Percentiles rank a stretch among this genome's conserved stretches.
These are phyloP conservation scores for Physocephala rufipes DNA, from an alignment of 2,888 invertebrate genomes.

Conservation along the genomic window DNA sequence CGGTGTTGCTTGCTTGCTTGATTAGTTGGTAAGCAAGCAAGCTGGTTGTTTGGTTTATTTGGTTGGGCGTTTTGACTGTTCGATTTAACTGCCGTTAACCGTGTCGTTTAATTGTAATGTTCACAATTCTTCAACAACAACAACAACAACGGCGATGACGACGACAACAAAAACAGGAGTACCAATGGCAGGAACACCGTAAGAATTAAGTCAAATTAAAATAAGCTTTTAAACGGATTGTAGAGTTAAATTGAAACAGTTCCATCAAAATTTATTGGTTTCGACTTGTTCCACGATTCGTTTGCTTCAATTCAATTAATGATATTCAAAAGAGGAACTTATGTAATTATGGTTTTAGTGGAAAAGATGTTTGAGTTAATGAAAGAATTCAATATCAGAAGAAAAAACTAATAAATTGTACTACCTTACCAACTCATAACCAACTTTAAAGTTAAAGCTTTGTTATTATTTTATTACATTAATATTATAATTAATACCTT, in stretches of 20 bases:
- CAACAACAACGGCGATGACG: slow-evolving; percentile 24
- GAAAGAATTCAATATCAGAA: too few relatives aligned
- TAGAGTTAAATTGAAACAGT: slow-evolving; percentile 36
- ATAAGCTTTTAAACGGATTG: slow-evolving; percentile 20
- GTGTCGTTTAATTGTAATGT: slow-evolving; percentile 45
- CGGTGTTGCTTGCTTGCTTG: neutral
- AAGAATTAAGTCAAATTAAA: slow-evolving; percentile 24
- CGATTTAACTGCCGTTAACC: slow-evolving; percentile 47
- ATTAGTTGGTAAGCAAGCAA: neutral
- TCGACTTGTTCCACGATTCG: too few relatives aligned
- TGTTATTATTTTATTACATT: too few relatives aligned
- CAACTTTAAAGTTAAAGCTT: too few relatives aligned
- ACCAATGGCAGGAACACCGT: slow-evolving; percentile 46
- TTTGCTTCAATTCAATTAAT: too few relatives aligned
- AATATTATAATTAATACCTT: too few relatives aligned
- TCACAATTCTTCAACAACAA: slow-evolving; percentile 49
- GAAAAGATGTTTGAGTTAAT: too few relatives aligned
- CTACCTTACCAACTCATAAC: too few relatives aligned
- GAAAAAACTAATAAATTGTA: too few relatives aligned
- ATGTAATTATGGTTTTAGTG: too few relatives aligned
- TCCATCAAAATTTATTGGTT: slow-evolving; percentile 10
- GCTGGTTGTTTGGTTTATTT: too few relatives aligned
- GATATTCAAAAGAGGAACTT: too few relatives aligned
- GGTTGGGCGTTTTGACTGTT: slow-evolving; percentile 33
- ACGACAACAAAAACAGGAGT: slow-evolving; percentile 51